These are phyloP conservation scores for Sisyra terminalis DNA, from an alignment of 2,888 invertebrate genomes.

Conservation along the genomic window DNA sequence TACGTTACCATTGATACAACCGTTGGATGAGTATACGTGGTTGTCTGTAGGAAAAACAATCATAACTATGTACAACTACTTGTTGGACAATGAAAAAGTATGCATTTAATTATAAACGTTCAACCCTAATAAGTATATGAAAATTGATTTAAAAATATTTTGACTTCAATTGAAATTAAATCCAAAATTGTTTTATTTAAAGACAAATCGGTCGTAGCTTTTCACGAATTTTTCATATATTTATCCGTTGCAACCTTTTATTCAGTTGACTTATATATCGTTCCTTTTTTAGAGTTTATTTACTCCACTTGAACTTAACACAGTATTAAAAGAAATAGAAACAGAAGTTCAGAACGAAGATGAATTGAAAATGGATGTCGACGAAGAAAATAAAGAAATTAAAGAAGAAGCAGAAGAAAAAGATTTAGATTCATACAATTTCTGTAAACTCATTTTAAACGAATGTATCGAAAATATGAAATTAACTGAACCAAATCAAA, in stretches of 20 bases:
- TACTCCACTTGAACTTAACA: conserved; percentile 23
- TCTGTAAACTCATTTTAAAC: not conserved
- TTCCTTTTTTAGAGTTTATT: conserved; percentile 22
- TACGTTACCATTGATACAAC: conserved; percentile 36
- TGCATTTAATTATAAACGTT: conserved; percentile 10
- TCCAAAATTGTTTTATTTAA: too few species aligned
- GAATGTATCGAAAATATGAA: not conserved
- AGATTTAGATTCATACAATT: conserved; percentile 5
- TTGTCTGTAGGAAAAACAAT: conserved; percentile 46
- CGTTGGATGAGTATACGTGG: conserved; percentile 44
- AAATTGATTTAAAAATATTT: not conserved
- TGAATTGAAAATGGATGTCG: not conserved
- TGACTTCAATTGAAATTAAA: too few species aligned
- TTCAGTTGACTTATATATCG: too few species aligned
- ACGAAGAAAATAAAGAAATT: not conserved
- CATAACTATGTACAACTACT: conserved; percentile 43
- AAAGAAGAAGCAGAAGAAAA: not conserved
- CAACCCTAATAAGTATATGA: not conserved
- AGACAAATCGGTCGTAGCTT: too few species aligned
- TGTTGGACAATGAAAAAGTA: conserved; percentile 38
- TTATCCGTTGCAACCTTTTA: too few species aligned
- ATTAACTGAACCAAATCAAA: not conserved
- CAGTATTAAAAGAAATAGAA: conserved; percentile 21
- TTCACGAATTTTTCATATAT: too few species aligned
- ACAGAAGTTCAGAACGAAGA: conserved; percentile 7